phyloP scores from a whole-genome alignment of 2,888 invertebrate genomes.

The Brenthis daphne region DNA sequence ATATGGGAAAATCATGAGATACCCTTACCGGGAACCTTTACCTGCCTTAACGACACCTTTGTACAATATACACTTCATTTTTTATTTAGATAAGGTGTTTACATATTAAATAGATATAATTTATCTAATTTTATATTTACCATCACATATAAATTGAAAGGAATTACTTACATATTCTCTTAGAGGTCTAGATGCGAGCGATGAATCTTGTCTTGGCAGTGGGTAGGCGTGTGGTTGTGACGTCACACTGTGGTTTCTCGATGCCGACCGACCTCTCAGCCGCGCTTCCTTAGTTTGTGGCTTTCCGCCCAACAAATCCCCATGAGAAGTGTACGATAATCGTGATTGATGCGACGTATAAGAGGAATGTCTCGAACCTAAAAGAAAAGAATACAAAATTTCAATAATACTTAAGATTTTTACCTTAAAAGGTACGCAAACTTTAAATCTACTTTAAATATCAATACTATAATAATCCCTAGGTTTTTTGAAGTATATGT shows the following conservation, averaged over 20 bases:
- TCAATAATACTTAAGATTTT: no score
- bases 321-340: constrained; percentile 96
- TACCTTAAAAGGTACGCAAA: no score
- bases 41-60: no score
- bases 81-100: not conserved
- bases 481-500: no score
- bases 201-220: constrained; percentile 78
- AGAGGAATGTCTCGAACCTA: constrained; percentile 95
- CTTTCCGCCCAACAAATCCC: constrained; percentile 90
- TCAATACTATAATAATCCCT: no score
- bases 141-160: not conserved
- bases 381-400: constrained; percentile 2
- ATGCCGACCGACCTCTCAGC: constrained; percentile 87
- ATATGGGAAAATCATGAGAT: no score
- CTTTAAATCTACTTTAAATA: no score
- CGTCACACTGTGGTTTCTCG: constrained; percentile 86
- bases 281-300: constrained; percentile 93
- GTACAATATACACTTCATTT: no score
- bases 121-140: no score
- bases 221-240: constrained; percentile 81
- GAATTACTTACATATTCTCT: constrained; percentile 85
- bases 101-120: not conserved
- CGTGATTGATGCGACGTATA: constrained; percentile 97
- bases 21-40: no score
- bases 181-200: constrained; percentile 84